Base-by-base conservation (phyloP, 1,140 invertebrate genomes). In the Radopholus similis region DNA sequence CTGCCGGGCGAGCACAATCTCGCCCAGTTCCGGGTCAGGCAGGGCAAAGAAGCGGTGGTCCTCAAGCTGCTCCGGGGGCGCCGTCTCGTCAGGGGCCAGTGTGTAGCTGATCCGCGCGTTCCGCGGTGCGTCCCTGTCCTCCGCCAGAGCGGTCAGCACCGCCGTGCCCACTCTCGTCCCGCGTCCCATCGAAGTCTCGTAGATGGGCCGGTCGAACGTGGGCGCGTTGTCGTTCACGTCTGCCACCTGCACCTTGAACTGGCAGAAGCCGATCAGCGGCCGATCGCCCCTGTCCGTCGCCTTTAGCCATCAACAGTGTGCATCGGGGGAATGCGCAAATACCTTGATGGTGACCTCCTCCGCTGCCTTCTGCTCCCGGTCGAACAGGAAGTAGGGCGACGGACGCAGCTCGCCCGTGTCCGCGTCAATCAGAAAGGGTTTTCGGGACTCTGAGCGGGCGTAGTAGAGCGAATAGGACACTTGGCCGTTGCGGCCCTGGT, bases 311-410 rank as follows among this genome's bases (percentile, higher is more conserved):
- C n/a, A n/a, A n/a, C n/a, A n/a, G n/a, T n/a, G n/a, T n/a, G n/a
- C n/a, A n/a, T n/a, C n/a, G n/a, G n/a, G n/a, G n/a, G n/a, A n/a
- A n/a, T n/a, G n/a, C 62, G 18, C 30, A 34, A 18, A 15, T 23
- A 74, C 74, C 37, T 80, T 80, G 11, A 80, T 77, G 30, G 78
- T 80, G 18, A 80, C 79, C 26, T 80, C 78, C 51, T 80, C 78
- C 30, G 68, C 59, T 11, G 74, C 65, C 21, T 70, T 63, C 13
- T 42, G 58, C 64, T 80, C 78, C 21, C 78, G 56, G 66, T 80
- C 78, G 30, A 80, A 80, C 11, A 80, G 60, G 49, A 81, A 78
- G 67, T 77, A 69, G 9, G 78, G 71, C 6, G 79, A 77, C 9
- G 78, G 79, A 23, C 64, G 55, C 4, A 80, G 55, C 42, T 76